Percentiles rank a stretch among this genome's conserved stretches.
phyloP scores from a whole-genome alignment of 2,113 vertebrate genomes.

The Echinops telfairi region DNA sequence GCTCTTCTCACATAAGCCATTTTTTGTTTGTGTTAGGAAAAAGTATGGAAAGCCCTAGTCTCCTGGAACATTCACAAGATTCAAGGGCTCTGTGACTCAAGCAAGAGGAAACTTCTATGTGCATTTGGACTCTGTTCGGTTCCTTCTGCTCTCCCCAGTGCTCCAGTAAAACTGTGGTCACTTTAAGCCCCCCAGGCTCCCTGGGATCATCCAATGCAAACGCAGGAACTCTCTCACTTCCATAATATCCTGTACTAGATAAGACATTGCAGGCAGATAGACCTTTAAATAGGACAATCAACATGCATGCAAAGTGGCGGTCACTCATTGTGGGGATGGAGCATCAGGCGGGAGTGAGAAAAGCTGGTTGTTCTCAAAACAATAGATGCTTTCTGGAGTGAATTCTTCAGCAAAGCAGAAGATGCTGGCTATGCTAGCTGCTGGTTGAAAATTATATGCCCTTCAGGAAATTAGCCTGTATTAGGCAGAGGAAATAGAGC shows the following conservation, averaged over 20 bases:
- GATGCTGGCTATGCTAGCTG: neutral
- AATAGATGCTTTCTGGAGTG: too few species aligned
- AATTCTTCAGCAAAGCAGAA: neutral
- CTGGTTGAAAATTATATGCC: neutral
- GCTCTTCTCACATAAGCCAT: neutral
- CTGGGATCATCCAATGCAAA: neutral
- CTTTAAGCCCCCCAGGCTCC: neutral
- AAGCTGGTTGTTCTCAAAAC: neutral
- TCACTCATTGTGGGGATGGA: neutral
- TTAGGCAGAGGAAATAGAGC: neutral
- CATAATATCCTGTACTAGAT: neutral
- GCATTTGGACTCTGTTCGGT: neutral
- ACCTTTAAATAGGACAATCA: neutral
- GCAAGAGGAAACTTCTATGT: neutral
- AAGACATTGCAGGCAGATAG: neutral
- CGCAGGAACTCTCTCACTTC: neutral
- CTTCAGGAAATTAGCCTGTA: neutral
- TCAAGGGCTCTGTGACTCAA: neutral
- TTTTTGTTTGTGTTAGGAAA: neutral
- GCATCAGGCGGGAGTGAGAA: neutral
- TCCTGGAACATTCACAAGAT: neutral
- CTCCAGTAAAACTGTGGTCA: neutral
- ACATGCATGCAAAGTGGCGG: neutral
- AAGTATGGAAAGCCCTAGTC: neutral
- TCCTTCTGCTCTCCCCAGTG: neutral